phyloP scores from a whole-genome alignment of 2,113 vertebrate species.

The Nanorana parkeri region DNA sequence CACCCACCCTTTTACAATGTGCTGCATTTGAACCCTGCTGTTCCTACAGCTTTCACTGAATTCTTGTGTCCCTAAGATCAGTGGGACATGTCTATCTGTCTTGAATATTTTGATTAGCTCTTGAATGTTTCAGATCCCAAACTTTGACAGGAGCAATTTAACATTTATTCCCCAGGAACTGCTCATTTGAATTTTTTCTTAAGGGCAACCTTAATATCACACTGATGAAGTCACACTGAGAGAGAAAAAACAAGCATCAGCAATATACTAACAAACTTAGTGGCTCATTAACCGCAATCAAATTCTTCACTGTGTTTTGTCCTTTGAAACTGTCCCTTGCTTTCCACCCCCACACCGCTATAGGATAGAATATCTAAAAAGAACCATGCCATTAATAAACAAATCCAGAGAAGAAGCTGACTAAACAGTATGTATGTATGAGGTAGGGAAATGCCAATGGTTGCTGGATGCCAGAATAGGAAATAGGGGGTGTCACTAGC shows the following conservation, averaged over 20 bases:
- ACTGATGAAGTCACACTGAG: too few relatives aligned
- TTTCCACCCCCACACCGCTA: not conserved
- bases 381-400: not conserved
- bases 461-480: not conserved
- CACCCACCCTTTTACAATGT: constrained; percentile 57
- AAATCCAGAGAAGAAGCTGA: not conserved
- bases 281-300: constrained; percentile 75
- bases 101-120: constrained; percentile 70
- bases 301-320: constrained; percentile 73
- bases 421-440: not conserved
- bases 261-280: too few relatives aligned
- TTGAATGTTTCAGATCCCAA: constrained; percentile 70
- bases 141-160: constrained; percentile 67
- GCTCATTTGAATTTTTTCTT: constrained; percentile 75
- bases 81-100: constrained; percentile 62
- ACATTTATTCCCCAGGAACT: constrained; percentile 71
- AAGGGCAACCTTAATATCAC: constrained; percentile 71
- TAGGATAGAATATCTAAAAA: not conserved
- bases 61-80: constrained; percentile 63
- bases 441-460: not conserved
- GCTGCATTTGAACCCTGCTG: constrained; percentile 64
- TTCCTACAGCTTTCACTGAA: constrained; percentile 68
- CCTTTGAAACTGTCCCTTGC: constrained; percentile 67
- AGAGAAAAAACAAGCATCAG: too few relatives aligned
- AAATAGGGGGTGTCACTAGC: not conserved